Conservation (phyloP, 2,113 vertebrate species). For the Collichthys lucidus region DNA sequence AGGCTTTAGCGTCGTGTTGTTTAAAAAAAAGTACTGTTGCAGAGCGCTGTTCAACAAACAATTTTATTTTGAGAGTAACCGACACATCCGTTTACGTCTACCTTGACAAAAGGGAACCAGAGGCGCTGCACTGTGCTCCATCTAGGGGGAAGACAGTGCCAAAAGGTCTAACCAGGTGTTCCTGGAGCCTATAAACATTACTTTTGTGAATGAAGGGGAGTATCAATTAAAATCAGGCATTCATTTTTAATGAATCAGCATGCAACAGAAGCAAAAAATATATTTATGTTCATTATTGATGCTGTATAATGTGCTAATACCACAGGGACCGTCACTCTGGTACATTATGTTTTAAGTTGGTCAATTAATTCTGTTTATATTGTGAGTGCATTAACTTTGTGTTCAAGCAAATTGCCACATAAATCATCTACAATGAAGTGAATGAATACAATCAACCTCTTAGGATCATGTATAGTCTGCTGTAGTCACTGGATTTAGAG, state of each 20-base stretch:
- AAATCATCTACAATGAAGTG: too few species aligned
- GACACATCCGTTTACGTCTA: background rate
- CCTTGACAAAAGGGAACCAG: background rate
- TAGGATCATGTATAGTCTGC: too few species aligned
- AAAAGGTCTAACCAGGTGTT: background rate
- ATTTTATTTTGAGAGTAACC: constrained; percentile 46
- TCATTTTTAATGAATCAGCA: background rate
- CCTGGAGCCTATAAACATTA: too few species aligned
- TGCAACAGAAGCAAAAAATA: background rate
- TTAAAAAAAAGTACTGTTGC: background rate
- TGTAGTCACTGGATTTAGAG: background rate
- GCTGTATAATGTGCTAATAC: background rate
- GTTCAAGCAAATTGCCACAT: background rate
- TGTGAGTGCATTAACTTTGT: too few species aligned
- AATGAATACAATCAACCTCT: too few species aligned
- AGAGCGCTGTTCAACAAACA: background rate
- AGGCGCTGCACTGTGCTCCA: constrained; percentile 30
- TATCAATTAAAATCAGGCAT: background rate
- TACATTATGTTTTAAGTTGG: background rate
- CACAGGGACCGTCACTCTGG: background rate
- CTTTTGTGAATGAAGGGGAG: background rate
- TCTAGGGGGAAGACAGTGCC: constrained; percentile 43
- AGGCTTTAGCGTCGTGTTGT: too few species aligned
- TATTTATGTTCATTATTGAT: background rate
- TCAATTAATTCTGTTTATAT: too few species aligned